These are phyloP conservation scores for Apodemus speciosus DNA, from an alignment of 2,113 vertebrate species.

Conservation along the genomic window DNA sequence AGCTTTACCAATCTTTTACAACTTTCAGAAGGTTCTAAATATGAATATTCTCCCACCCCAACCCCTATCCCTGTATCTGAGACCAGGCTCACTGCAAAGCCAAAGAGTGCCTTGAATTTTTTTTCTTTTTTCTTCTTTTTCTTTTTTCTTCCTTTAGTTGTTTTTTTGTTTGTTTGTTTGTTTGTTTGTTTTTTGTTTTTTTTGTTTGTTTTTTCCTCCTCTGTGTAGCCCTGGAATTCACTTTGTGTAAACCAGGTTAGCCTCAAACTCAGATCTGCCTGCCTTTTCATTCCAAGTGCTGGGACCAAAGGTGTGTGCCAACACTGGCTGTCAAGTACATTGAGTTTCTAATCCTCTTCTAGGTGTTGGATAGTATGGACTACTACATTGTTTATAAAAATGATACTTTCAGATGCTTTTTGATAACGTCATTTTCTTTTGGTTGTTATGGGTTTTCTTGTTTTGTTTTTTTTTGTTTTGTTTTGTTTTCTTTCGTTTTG, in stretches of 20 bases:
- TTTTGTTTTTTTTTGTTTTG: neutral
- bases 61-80: neutral
- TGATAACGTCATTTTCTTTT: neutral
- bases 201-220: neutral
- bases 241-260: neutral
- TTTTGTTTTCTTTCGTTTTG: neutral
- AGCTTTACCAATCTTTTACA: neutral
- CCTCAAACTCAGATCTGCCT: neutral
- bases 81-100: neutral
- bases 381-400: neutral
- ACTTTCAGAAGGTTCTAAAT: slow-evolving; percentile 19
- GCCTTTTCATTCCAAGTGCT: neutral
- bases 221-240: neutral
- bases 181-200: too few relatives aligned
- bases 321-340: neutral
- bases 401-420: slow-evolving; percentile 10
- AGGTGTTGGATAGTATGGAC: neutral
- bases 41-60: neutral
- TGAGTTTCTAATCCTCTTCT: neutral
- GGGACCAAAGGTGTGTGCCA: neutral
- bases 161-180: too few relatives aligned
- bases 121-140: neutral
- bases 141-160: too few relatives aligned
- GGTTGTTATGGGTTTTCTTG: neutral
- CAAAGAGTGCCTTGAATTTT: neutral